Evolutionary conservation across 2,888 invertebrate species (phyloP).

Genomic region (Drosophila anomalipes): DNA sequence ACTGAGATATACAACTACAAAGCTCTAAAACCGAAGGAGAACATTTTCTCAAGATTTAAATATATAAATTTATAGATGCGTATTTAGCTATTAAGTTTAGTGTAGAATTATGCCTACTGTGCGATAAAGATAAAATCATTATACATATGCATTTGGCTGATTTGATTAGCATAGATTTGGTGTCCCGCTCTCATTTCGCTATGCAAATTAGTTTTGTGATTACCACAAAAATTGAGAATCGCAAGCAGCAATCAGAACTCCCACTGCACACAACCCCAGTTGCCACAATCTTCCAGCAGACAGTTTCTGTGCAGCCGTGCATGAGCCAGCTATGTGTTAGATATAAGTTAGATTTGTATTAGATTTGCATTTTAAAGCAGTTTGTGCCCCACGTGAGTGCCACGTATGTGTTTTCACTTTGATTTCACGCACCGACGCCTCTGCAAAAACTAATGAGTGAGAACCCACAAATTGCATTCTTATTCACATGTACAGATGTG

Average conservation of each 20-base stretch:
- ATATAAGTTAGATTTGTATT: constrained; percentile 59
- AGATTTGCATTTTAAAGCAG: constrained; percentile 72
- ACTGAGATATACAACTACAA: constrained; percentile 6
- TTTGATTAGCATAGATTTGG: constrained; percentile 64
- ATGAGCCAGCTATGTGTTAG: constrained; percentile 51
- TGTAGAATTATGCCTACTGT: not conserved
- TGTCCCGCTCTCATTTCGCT: constrained; percentile 35
- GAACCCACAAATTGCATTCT: not conserved
- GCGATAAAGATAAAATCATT: not conserved
- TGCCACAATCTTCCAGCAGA: not conserved
- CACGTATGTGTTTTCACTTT: constrained; percentile 49
- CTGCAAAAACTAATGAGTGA: constrained; percentile 43
- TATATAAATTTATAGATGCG: not conserved
- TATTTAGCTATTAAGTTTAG: not conserved
- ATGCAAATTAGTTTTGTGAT: constrained; percentile 75
- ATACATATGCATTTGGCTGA: constrained; percentile 35
- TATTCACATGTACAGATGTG: not conserved
- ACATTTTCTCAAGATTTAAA: not conserved
- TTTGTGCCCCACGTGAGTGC: constrained; percentile 63
- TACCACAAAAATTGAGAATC: constrained; percentile 66
- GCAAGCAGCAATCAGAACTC: not conserved
- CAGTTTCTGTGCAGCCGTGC: constrained; percentile 56
- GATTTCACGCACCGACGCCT: constrained; percentile 67
- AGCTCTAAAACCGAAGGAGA: not conserved
- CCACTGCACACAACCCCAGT: constrained; percentile 8